Percentiles rank a stretch among this genome's conserved stretches.
phyloP scores from a whole-genome alignment of 2,113 vertebrate species.

The Piprites chloris region DNA sequence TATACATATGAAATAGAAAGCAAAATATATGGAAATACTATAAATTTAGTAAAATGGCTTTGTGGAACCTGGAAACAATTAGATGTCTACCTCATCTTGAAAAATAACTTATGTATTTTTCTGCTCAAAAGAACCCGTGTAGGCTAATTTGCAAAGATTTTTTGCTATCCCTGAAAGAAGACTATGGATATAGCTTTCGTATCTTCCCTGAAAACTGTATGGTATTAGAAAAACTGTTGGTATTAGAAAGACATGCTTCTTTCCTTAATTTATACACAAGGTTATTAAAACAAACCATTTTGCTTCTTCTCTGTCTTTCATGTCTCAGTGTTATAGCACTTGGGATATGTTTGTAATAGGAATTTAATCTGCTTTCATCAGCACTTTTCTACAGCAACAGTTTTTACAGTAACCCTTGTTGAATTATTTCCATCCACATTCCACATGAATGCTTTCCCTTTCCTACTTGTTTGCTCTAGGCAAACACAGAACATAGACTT shows the following conservation, averaged over 20 bases:
- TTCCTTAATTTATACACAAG: background rate
- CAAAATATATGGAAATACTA: background rate
- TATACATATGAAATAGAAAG: background rate
- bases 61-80: background rate
- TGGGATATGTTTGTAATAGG: background rate
- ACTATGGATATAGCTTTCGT: background rate
- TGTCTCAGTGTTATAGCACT: background rate
- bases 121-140: background rate
- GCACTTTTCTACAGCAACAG: background rate
- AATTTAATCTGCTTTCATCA: background rate
- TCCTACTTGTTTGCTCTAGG: constrained; percentile 9
- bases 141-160: background rate
- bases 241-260: background rate
- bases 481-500: background rate
- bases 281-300: background rate
- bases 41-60: background rate
- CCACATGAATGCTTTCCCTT: background rate
- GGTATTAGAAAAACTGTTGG: no score
- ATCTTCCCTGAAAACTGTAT: background rate
- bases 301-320: background rate
- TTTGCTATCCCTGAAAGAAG: background rate
- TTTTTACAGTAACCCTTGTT: background rate
- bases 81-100: background rate
- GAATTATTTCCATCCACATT: constrained; percentile 38
- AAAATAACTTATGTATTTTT: background rate